Evolutionary conservation across 2,113 vertebrate species (phyloP), one percentile per base, ranked within the genome.

Genomic region (Larimichthys polyactis): DNA sequence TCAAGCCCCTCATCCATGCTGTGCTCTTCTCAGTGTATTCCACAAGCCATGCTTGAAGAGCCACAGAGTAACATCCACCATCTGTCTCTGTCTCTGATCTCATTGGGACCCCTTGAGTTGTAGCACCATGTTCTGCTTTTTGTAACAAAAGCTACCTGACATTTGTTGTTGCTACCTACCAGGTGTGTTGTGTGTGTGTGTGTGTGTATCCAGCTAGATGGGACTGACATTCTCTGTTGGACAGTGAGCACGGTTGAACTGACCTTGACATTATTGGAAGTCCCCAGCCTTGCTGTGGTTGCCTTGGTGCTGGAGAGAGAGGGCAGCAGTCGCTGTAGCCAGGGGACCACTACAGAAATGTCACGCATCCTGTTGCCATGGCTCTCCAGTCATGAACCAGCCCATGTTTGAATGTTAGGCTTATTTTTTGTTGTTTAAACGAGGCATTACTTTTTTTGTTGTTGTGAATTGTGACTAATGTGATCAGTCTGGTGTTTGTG

Each of bases 261-360:
- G 86, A 88, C 88, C 91, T 90, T 90, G 91, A 88, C 79, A 78
- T 86, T 90, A 86, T 57, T 83, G 58, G 69, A 88, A 80, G 83
- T 84, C 78, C 57, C 79, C 80, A 6, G 66, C 71, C 83, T 54
- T 44, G 43, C 79, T 83, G 71, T 67, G 62, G 84, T 91, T 87
- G 84, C 86, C 82, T 59, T 43, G 78, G 86, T 59, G 70, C 82
- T 32, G 49, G 59, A 59, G 71, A 43, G 71, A 3, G 32, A 79
- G 65, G 63, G 73, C 49, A 62, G 48, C 67, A 65, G 74, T 69
- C 9, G 8, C 65, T 66, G 84, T 88, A 81, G 78, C 86, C 69
- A 81, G 60, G 78, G 78, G 75, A 79, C 69, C 49, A 4, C 58
- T 29, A 69, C 11, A 81, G 69, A 88, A 87, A 91, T 90, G 84